Base-by-base conservation (phyloP, 2,797 vertebrate species). In the Lepus townsendii region DNA sequence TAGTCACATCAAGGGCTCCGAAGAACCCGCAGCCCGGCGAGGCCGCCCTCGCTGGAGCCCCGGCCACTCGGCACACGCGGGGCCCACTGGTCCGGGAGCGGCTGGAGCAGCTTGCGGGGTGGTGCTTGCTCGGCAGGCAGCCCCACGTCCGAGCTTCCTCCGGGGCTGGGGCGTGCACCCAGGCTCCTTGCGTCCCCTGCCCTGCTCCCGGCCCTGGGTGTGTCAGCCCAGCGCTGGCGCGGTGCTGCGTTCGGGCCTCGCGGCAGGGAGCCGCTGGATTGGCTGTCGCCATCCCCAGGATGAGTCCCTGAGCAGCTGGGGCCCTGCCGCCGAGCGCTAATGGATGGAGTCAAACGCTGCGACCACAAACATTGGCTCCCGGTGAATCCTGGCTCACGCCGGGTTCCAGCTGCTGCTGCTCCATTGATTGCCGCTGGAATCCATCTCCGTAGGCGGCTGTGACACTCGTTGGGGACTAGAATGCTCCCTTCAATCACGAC, bases 361-460 rank as follows among this genome's bases (percentile, higher is more conserved):
- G 38, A 96, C 65, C 82, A 96, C 96, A 95, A 97, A 95, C 60
- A 35, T 73, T 73, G 93, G 89, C 96, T 96, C 95, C 79, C 52
- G 79, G 95, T 63, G 79, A 97, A 90, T 62, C 95, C 95, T 80
- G 86, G 73, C 96, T 95, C 73, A 5, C 73, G 90, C 96, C 84
- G 66, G n/a, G 95, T 92, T 76, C 85, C 90, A 93, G 94, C 97
- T 96, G 97, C 96, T 82, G 88, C 87, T 50, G 2, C 86, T 85
- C 94, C 91, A 96, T 94, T 95, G 97, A 94, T 94, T 95, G 96
- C 96, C 83, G 87, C 96, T 60, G 96, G 94, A 95, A 95, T 96
- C 95, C 91, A 54, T 93, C 78, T 76, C 6, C 93, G 97, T 96
- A 93, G 93, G 95, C 0, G 24, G 80, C 92, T 14, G 73, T 76